A percentile compares a stretch with the other conserved stretches of the same genome.
These are phyloP conservation scores for Phataginus tricuspis DNA, from an alignment of 2,797 vertebrate species.

Conservation along the genomic window DNA sequence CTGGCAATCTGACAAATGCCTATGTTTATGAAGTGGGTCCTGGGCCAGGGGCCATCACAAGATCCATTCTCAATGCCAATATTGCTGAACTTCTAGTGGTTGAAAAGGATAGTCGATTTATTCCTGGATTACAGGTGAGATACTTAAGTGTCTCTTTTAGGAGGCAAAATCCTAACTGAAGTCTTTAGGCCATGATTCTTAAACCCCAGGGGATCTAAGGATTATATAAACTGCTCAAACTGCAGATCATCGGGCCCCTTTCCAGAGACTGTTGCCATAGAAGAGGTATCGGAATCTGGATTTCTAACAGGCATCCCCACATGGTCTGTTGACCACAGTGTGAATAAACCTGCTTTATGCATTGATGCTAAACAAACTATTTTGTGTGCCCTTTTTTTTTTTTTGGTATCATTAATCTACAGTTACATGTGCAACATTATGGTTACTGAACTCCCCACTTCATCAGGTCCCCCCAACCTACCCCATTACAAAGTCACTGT, in stretches of 20 bases:
- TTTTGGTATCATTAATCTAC: neutral
- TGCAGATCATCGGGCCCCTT: neutral
- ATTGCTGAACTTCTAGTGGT: constrained; percentile 92
- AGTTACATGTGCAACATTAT: no score
- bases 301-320: neutral
- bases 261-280: neutral
- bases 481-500: no score
- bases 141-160: neutral
- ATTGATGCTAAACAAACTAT: neutral
- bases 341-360: neutral
- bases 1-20: constrained; percentile 90
- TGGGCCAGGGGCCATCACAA: constrained; percentile 96
- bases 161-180: neutral
- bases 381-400: neutral
- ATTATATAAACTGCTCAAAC: neutral
- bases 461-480: no score
- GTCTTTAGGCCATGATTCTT: neutral
- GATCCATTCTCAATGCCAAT: constrained; percentile 93
- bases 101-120: constrained; percentile 96
- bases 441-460: no score
- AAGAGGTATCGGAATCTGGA: neutral
- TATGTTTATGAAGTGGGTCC: constrained; percentile 97
- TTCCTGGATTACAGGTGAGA: constrained; percentile 95
- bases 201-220: neutral
- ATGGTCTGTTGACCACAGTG: neutral